These are phyloP conservation scores for Drosophila prolongata DNA, from an alignment of 2,888 invertebrate species.

Conservation along the genomic window DNA sequence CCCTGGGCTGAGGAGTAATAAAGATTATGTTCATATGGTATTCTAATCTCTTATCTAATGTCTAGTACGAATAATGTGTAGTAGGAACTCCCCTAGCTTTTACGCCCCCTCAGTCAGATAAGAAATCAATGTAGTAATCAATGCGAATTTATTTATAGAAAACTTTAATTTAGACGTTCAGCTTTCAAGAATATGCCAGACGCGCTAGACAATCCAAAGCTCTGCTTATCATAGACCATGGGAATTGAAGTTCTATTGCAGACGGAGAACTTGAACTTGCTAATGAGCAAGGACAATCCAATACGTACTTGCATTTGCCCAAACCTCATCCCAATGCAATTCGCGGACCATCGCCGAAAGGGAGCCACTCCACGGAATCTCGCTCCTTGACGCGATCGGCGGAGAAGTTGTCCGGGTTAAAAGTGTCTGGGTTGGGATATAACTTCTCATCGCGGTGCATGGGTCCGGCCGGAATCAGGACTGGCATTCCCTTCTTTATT, in stretches of 20 bases:
- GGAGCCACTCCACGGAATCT: constrained; percentile 81
- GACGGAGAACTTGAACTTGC: constrained; percentile 71
- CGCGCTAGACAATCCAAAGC: no score
- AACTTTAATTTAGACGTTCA: no score
- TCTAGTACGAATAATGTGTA: no score
- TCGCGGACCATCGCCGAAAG: constrained; percentile 83
- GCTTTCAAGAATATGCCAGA: no score
- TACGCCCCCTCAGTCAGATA: no score
- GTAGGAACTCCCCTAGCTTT: no score
- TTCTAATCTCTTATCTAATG: no score
- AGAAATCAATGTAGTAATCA: no score
- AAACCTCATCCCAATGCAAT: constrained; percentile 82
- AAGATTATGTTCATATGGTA: no score
- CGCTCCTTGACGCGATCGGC: constrained; percentile 86
- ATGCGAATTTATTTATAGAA: no score
- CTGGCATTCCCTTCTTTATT: constrained; percentile 85
- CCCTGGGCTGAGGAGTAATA: no score
- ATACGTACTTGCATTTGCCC: constrained; percentile 81
- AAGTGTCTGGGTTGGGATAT: constrained; percentile 87
- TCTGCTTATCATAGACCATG: constrained; percentile 39
- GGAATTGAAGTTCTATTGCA: constrained; percentile 74
- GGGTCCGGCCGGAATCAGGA: constrained; percentile 86
- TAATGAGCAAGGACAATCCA: constrained; percentile 73
- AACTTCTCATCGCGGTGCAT: constrained; percentile 87
- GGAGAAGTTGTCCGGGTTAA: constrained; percentile 87